A percentile compares a stretch with the other conserved stretches of the same genome.
Evolutionary conservation across 2,113 vertebrate genomes (phyloP).

Genomic region (Triplophysa siluroides): DNA sequence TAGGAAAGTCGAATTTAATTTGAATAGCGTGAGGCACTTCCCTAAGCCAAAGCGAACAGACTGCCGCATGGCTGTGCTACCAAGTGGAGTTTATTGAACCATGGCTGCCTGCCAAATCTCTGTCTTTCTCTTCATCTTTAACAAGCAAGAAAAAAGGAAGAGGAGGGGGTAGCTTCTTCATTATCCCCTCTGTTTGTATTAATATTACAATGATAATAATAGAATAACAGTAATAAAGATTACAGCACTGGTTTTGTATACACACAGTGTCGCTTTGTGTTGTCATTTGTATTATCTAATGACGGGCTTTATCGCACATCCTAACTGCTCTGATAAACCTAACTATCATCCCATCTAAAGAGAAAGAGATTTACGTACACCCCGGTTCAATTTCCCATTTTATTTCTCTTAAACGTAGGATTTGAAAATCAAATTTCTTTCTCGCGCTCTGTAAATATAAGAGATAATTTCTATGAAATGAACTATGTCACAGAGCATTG

Average conservation of each 20-base stretch:
- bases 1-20: conserved; percentile 56
- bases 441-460: conserved; percentile 41
- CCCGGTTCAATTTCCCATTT: conserved; percentile 21
- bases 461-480: conserved; percentile 52
- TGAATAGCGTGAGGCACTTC: conserved; percentile 42
- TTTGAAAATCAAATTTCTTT: conserved; percentile 34
- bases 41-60: conserved; percentile 53
- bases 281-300: conserved; percentile 37
- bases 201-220: conserved; percentile 38
- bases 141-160: conserved; percentile 17
- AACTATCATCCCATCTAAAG: conserved; percentile 8
- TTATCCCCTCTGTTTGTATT: conserved; percentile 33
- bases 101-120: conserved; percentile 49
- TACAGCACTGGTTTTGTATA: conserved; percentile 8
- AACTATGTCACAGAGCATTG: conserved; percentile 37
- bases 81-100: conserved; percentile 56
- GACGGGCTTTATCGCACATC: conserved; percentile 35
- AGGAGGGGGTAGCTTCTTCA: conserved; percentile 30
- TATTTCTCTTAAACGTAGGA: conserved; percentile 22
- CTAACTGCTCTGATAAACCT: conserved; percentile 36
- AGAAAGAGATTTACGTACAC: conserved; percentile 18
- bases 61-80: conserved; percentile 36
- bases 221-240: conserved; percentile 42
- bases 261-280: conserved; percentile 17
- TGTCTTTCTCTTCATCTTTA: conserved; percentile 45